phyloP scores from a whole-genome alignment of 2,113 vertebrate species.

The Cavia porcellus region DNA sequence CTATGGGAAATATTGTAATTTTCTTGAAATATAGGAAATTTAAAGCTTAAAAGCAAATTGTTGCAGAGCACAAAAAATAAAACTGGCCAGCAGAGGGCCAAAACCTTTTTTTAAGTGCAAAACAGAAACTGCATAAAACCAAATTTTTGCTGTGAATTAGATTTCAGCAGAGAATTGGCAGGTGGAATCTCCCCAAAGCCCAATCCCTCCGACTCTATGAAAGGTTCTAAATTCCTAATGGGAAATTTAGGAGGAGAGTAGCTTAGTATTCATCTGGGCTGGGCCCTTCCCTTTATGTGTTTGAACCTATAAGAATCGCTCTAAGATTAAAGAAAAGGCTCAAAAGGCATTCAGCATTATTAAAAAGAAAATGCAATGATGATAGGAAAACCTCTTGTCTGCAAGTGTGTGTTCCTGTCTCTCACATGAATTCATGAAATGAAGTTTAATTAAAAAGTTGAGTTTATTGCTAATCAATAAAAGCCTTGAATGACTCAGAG shows the following conservation, averaged over 20 bases:
- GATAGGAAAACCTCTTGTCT: background rate
- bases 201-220: background rate
- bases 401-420: background rate
- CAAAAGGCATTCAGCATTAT: background rate
- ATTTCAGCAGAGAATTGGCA: background rate
- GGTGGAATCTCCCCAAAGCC: background rate
- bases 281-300: background rate
- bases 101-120: background rate
- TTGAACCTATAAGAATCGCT: background rate
- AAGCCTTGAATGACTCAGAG: constrained; percentile 16
- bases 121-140: background rate
- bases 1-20: background rate
- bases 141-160: background rate
- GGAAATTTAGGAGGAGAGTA: background rate
- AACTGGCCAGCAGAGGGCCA: background rate
- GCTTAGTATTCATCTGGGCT: background rate
- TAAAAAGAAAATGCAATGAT: background rate
- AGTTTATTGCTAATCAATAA: background rate
- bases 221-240: background rate
- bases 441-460: background rate
- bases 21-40: background rate
- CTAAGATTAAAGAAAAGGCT: background rate
- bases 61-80: background rate
- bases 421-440: background rate
- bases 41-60: background rate